These are phyloP conservation scores for Marmota flaviventris DNA, from an alignment of 2,113 vertebrate species.

Conservation along the genomic window DNA sequence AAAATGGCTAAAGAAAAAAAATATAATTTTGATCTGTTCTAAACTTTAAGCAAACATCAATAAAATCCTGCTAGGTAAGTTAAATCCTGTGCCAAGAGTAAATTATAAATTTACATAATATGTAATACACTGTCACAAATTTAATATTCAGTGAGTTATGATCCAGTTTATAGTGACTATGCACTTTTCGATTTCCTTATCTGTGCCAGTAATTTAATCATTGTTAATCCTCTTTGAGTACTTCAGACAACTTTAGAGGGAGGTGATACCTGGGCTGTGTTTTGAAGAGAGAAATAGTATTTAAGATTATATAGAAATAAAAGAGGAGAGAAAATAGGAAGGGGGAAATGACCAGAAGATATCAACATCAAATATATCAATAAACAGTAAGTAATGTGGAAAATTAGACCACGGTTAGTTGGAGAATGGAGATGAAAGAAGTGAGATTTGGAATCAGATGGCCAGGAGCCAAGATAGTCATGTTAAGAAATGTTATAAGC, in stretches of 20 bases:
- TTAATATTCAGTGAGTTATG: neutral
- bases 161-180: neutral
- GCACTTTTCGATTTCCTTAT: neutral
- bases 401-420: neutral
- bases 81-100: neutral
- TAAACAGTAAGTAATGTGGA: neutral
- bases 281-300: neutral
- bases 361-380: neutral
- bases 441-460: neutral
- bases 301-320: neutral
- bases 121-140: neutral
- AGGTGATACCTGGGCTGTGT: neutral
- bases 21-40: neutral
- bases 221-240: neutral
- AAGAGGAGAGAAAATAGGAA: neutral
- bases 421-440: neutral
- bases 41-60: neutral
- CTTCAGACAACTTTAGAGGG: neutral
- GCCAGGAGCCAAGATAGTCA: neutral
- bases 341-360: neutral
- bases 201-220: neutral
- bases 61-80: neutral
- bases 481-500: neutral
- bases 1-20: neutral
- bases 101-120: neutral